Base-by-base conservation (phyloP, 2,888 invertebrate species). In the Sarcophaga subvicina region DNA sequence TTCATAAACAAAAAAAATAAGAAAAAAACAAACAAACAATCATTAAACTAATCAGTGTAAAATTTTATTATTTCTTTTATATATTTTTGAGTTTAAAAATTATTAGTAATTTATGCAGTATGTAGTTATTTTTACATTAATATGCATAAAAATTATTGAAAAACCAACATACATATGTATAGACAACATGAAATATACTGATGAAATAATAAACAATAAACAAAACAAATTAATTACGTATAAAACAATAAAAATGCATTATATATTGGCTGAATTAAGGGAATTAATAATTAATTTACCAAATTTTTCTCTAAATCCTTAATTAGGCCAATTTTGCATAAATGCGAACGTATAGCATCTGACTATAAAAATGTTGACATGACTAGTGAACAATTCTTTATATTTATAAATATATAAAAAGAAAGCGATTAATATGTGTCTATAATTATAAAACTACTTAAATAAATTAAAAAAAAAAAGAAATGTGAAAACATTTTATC, bases 361-460 rank as follows among this genome's bases (percentile, higher is more conserved):
- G 75, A 69, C 60, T 71, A 66, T 84, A 71, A 75, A 54, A 75
- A 75, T 71, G 54, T 81, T 84, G 27, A 59, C 25, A 76, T 45
- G 67, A 63, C 62, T 72, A 37, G 77, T 77, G 14, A 67, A 49
- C 49, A 85, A 80, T 64, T 80, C 60, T 80, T 78, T 54, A 75
- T 73, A 73, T 63, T 67, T 62, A 81, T 77, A 59, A 70, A 71
- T 27, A 73, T 72, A 3, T 72, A 64, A 66, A 81, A 76, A 47
- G 60, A 78, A 78, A 73, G 72, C 66, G 25, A 80, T 75, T 60
- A 77, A 64, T 83, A 85, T 78, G 85, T 88, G 85, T 88, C 85
- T 88, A 88, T 87, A 80, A 71, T 77, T 82, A 88, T 78, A 49
- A 75, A 80, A 80, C 77, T 81, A 87, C 54, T 80, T 87, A 84